Percentiles rank a stretch among this genome's conserved stretches.
These are phyloP conservation scores for Brachyhypopomus occidentalis DNA, from an alignment of 2,113 vertebrate species.

Conservation along the genomic window DNA sequence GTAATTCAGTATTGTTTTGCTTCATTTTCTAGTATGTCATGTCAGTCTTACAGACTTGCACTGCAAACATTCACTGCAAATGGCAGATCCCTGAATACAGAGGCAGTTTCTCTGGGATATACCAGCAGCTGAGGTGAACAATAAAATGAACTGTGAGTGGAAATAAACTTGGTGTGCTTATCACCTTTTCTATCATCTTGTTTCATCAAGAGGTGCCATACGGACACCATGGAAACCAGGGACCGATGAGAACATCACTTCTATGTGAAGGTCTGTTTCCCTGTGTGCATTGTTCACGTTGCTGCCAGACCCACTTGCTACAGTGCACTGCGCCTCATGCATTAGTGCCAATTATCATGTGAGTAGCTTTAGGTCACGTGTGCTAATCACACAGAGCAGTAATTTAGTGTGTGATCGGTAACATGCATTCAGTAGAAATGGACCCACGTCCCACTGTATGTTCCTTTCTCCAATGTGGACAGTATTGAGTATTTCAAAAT, in stretches of 20 bases:
- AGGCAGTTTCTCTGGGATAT: too few relatives aligned
- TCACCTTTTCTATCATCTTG: background rate
- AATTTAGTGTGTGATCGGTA: background rate
- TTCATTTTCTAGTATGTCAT: background rate
- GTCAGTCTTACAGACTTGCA: background rate
- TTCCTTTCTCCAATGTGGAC: background rate
- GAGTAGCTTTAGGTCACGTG: background rate
- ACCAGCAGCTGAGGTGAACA: background rate
- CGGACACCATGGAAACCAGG: too few relatives aligned
- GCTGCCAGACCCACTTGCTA: background rate
- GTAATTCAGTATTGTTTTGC: background rate
- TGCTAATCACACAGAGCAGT: background rate
- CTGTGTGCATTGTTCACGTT: background rate
- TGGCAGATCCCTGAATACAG: too few relatives aligned
- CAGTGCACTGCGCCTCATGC: slow-evolving; percentile 1
- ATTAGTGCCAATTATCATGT: slow-evolving; percentile 3
- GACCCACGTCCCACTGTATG: background rate
- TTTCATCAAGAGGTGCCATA: background rate
- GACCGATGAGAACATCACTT: background rate
- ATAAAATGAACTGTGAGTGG: background rate
- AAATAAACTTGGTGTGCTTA: background rate
- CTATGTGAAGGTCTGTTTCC: background rate
- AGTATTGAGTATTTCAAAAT: background rate
- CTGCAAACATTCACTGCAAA: background rate
- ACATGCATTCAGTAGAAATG: background rate